Conservation (phyloP, 2,113 vertebrate genomes). For the Passer domesticus region DNA sequence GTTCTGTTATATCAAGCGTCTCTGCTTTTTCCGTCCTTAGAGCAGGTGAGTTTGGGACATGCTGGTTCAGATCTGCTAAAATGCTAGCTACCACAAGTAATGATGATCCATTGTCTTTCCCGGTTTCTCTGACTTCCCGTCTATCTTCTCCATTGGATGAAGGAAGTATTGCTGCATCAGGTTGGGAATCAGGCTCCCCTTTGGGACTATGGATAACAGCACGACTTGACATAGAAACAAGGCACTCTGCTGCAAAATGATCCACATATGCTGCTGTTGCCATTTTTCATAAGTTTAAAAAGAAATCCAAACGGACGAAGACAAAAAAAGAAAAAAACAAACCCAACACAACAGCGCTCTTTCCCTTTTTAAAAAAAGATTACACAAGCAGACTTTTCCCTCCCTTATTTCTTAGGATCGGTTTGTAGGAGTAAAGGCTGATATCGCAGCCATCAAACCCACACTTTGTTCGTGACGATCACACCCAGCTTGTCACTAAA, state of each 20-base stretch:
- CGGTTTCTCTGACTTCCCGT: slow-evolving; percentile 72
- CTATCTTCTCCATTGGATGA: slow-evolving; percentile 77
- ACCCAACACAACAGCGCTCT: neutral
- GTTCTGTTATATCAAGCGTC: slow-evolving; percentile 68
- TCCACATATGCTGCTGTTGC: slow-evolving; percentile 82
- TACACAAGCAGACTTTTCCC: neutral
- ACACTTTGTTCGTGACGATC: slow-evolving; percentile 56
- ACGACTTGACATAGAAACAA: slow-evolving; percentile 95
- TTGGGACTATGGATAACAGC: slow-evolving; percentile 84
- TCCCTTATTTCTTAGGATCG: slow-evolving; percentile 27
- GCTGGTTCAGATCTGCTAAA: slow-evolving; percentile 95
- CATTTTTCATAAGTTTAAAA: slow-evolving; percentile 74
- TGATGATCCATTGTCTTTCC: slow-evolving; percentile 87
- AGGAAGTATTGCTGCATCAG: slow-evolving; percentile 72
- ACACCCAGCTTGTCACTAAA: slow-evolving; percentile 50
- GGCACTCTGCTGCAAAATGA: slow-evolving; percentile 98
- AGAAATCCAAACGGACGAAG: slow-evolving; percentile 19
- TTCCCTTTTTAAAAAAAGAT: neutral
- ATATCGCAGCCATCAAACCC: slow-evolving; percentile 54
- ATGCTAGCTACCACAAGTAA: slow-evolving; percentile 93
- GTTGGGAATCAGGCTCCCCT: slow-evolving; percentile 78
- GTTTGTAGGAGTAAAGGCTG: slow-evolving; percentile 7
- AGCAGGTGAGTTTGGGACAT: slow-evolving; percentile 78
- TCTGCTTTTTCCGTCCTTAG: slow-evolving; percentile 80
- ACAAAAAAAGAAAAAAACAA: neutral